Evolutionary conservation across 2,888 invertebrate genomes (phyloP).

Genomic region (Aporophyla lueneburgensis): DNA sequence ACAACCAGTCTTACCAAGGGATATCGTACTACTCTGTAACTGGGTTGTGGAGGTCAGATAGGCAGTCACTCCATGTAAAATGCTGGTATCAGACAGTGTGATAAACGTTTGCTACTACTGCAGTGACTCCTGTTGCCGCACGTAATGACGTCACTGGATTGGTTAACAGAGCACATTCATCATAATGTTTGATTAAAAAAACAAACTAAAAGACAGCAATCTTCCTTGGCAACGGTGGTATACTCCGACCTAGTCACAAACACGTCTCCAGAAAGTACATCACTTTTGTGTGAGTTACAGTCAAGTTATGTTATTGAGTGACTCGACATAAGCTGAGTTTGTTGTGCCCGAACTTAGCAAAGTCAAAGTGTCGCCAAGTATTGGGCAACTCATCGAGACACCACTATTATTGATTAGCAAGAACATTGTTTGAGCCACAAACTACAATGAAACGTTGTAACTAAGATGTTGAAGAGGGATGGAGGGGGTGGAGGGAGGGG

Average conservation of each 20-base stretch:
- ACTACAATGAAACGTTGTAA: not conserved
- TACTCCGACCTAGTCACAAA: not conserved
- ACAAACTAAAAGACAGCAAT: not conserved
- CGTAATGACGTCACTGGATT: too few species aligned
- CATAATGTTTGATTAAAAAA: not conserved
- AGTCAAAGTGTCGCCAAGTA: slow-evolving; percentile 27
- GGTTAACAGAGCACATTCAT: not conserved
- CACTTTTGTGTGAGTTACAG: not conserved
- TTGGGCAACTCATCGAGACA: slow-evolving; percentile 29
- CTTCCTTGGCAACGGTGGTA: too few species aligned
- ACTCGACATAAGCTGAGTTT: not conserved
- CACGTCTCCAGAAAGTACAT: not conserved
- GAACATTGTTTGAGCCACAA: slow-evolving; percentile 20
- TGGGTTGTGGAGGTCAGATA: too few species aligned
- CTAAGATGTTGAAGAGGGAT: not conserved
- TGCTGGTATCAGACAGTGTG: not conserved
- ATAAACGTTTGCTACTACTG: too few species aligned
- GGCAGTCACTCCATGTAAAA: too few species aligned
- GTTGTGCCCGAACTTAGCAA: slow-evolving; percentile 1
- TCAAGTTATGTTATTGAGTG: slow-evolving; percentile 21
- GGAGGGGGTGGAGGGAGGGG: too few species aligned
- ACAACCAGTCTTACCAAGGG: too few species aligned
- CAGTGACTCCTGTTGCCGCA: not conserved
- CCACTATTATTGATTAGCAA: slow-evolving; percentile 29
- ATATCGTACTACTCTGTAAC: too few species aligned